phyloP scores from a whole-genome alignment of 2,888 invertebrate species.

The Disparrhopalites patrizii region DNA sequence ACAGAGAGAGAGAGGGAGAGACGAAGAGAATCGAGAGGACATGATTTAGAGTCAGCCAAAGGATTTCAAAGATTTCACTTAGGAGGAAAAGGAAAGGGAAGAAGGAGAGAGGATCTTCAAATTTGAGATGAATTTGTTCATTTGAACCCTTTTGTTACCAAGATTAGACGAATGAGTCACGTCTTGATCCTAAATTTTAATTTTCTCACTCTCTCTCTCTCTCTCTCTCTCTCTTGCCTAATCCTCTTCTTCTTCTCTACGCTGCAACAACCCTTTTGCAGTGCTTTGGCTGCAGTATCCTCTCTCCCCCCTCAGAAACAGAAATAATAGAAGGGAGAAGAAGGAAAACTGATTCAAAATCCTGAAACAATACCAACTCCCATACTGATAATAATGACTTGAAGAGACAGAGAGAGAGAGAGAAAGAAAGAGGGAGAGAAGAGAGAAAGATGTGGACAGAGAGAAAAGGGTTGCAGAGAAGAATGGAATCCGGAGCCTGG shows the following conservation, averaged over 20 bases:
- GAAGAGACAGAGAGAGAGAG: neutral
- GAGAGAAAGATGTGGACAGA: neutral
- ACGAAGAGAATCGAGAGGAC: too few relatives aligned
- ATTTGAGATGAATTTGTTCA: neutral
- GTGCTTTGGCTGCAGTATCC: too few relatives aligned
- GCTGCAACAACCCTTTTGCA: too few relatives aligned
- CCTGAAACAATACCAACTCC: conserved; percentile 5
- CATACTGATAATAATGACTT: neutral
- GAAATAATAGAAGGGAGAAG: too few relatives aligned
- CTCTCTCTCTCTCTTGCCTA: too few relatives aligned
- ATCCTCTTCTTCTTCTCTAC: too few relatives aligned
- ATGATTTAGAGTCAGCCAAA: neutral
- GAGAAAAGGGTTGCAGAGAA: too few relatives aligned
- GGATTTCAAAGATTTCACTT: neutral
- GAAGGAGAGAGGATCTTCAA: neutral
- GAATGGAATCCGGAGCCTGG: too few relatives aligned
- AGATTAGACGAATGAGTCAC: neutral
- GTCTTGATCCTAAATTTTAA: conserved; percentile 11
- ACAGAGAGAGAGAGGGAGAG: too few relatives aligned
- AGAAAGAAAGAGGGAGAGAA: neutral
- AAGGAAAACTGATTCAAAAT: too few relatives aligned
- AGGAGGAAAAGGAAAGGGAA: neutral
- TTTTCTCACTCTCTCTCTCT: too few relatives aligned
- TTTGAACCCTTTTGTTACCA: neutral
- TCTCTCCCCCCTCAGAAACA: too few relatives aligned